Conservation (phyloP, 2,113 vertebrate species). For the Syrrhaptes paradoxus region DNA sequence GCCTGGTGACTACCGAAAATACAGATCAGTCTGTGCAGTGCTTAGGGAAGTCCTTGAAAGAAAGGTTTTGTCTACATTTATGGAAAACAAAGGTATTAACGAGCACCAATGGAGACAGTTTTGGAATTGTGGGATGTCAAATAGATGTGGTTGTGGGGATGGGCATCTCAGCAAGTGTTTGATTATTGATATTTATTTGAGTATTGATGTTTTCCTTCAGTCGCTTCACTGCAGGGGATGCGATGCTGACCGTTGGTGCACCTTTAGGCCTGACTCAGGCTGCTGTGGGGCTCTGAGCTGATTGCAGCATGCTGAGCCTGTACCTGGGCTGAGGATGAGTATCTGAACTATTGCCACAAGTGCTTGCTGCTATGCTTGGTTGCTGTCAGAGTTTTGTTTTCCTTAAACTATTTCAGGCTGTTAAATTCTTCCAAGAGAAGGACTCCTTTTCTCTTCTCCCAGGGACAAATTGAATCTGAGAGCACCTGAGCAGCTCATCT, state of each 20-base stretch:
- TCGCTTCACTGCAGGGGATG: neutral
- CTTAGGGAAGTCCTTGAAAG: neutral
- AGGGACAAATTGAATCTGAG: neutral
- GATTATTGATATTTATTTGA: neutral
- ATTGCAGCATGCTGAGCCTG: neutral
- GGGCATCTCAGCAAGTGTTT: neutral
- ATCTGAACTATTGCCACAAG: neutral
- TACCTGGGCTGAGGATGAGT: neutral
- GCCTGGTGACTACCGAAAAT: neutral
- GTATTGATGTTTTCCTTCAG: neutral
- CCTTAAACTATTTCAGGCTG: neutral
- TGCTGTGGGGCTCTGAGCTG: neutral
- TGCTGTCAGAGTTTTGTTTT: neutral
- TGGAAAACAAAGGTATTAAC: neutral
- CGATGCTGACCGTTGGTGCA: neutral
- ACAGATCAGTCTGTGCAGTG: neutral
- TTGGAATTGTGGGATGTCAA: neutral
- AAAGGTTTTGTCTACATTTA: neutral
- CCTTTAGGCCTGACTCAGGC: neutral
- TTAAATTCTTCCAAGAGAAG: neutral
- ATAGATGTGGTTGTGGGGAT: neutral
- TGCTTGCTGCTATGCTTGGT: neutral
- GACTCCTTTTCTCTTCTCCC: neutral
- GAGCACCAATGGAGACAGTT: neutral
- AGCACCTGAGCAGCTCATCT: neutral